Base-by-base conservation (phyloP, 1,140 invertebrate genomes). In the Melitaea cinxia region DNA sequence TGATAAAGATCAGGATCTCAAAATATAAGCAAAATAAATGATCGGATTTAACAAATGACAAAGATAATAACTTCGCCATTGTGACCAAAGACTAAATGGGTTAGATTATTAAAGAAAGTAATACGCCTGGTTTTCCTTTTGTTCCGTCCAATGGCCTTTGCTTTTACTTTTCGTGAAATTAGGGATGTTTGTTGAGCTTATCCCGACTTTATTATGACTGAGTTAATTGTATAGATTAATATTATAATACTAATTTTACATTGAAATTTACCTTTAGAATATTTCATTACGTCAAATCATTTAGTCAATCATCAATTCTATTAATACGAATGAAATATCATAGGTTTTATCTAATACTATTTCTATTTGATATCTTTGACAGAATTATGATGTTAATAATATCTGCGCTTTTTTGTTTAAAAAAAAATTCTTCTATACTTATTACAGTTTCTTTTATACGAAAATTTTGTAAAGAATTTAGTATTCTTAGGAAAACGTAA, bases 71-170 rank as follows among this genome's bases (percentile, higher is more conserved):
- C 47, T 61, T 53, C 12, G 10, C 33, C 58, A 61, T 52, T 52
- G 42, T 61, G 10, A 24, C 49, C 49, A 14, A 61, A 61, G 49
- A 52, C 58, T 61, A 37, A 61, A 52, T 52, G 49, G 33, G 49
- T 19, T 53, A 61, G 35, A 26, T 61, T 61, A 53, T 52, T 61
- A 52, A 61, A 61, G 49, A 47, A 61, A 61, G 49, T 53, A 39
- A 61, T 61, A 52, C 39, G 58, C 58, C 26, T 17, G 47, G 49
- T 49, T 30, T 19, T 53, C 9, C 49, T 53, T 52, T 57, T 57
- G 54, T 57, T 61, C 53, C 35, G 33, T 52, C 33, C 58, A 26
- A 42, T 42, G 15, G 54, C 54, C 37, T 57, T 39, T 57, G 54
- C 54, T 57, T 57, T 42, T 26, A 57, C 37, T 57, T 57, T 37